Evolutionary conservation across 2,888 invertebrate genomes (phyloP).

Genomic region (Drosophila atroscutellata): DNA sequence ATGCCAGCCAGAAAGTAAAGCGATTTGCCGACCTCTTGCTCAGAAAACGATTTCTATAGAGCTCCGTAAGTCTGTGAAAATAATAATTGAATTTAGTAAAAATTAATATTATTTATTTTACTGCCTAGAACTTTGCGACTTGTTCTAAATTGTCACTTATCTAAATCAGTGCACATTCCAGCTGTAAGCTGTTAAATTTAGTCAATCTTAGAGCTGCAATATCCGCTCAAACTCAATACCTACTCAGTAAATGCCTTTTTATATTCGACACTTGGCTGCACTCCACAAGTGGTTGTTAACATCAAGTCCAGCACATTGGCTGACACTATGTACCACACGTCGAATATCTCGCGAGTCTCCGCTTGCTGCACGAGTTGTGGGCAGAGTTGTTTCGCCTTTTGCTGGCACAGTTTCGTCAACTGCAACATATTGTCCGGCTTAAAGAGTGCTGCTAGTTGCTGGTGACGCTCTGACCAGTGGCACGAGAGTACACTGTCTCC

Average conservation of each 20-base stretch:
- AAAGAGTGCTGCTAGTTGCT: constrained; percentile 39
- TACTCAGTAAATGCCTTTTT: constrained; percentile 41
- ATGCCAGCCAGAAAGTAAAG: constrained; percentile 44
- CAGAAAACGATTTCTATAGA: constrained; percentile 62
- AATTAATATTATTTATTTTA: not conserved
- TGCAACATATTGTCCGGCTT: constrained; percentile 22
- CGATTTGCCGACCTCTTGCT: constrained; percentile 55
- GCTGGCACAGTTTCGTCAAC: constrained; percentile 32
- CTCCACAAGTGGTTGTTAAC: constrained; percentile 49
- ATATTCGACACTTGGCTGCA: constrained; percentile 47
- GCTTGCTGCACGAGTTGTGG: constrained; percentile 19
- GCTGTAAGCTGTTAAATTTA: not conserved
- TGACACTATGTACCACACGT: constrained; percentile 51
- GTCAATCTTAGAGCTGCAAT: not conserved
- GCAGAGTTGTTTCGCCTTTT: constrained; percentile 33
- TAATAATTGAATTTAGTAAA: not conserved
- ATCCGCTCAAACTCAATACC: constrained; percentile 6
- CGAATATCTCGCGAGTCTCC: constrained; percentile 30
- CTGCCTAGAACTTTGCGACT: not conserved
- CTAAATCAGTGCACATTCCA: not conserved
- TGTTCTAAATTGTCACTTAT: not conserved
- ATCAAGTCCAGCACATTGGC: constrained; percentile 43
- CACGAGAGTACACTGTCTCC: constrained; percentile 45
- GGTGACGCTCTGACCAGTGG: constrained; percentile 55
- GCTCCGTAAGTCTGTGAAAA: constrained; percentile 38